A percentile compares a stretch with the other conserved stretches of the same genome.
Conservation (phyloP, 1,140 invertebrate genomes). For the Drosophila equinoxialis region DNA sequence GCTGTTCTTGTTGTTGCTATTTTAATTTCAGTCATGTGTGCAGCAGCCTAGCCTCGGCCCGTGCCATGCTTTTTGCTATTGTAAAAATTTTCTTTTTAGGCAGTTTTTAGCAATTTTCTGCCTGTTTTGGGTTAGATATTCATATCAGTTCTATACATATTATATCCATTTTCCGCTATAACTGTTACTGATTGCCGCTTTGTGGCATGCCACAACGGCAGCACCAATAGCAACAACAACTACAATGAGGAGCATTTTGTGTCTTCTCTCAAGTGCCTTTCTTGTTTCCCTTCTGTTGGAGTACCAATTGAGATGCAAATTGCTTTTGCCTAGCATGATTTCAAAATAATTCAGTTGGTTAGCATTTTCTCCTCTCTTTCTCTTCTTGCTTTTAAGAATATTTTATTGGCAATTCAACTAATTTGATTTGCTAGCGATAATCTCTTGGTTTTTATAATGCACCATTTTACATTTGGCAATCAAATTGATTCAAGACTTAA, state of each 20-base stretch:
- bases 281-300: constrained; percentile 37
- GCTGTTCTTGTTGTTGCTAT: constrained; percentile 54
- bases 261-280: constrained; percentile 13
- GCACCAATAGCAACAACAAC: not conserved
- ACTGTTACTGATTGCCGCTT: constrained; percentile 76
- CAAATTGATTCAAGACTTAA: constrained; percentile 2
- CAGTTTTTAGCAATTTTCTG: constrained; percentile 69
- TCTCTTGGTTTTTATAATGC: constrained; percentile 29
- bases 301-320: constrained; percentile 76
- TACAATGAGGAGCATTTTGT: constrained; percentile 26
- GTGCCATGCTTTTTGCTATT: constrained; percentile 8
- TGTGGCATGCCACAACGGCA: constrained; percentile 45
- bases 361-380: constrained; percentile 39
- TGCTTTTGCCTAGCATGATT: constrained; percentile 74
- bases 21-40: constrained; percentile 78
- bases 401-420: constrained; percentile 44
- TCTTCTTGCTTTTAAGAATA: constrained; percentile 29
- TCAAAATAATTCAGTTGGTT: constrained; percentile 75
- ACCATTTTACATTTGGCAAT: not conserved
- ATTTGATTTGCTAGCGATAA: constrained; percentile 68
- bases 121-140: constrained; percentile 69
- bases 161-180: constrained; percentile 79
- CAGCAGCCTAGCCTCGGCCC: constrained; percentile 32
- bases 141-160: constrained; percentile 73
- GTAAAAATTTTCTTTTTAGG: constrained; percentile 54